These are phyloP conservation scores for Patiria miniata DNA, from an alignment of 35 echinoderm and acorn worm genomes.

Conservation along the genomic window DNA sequence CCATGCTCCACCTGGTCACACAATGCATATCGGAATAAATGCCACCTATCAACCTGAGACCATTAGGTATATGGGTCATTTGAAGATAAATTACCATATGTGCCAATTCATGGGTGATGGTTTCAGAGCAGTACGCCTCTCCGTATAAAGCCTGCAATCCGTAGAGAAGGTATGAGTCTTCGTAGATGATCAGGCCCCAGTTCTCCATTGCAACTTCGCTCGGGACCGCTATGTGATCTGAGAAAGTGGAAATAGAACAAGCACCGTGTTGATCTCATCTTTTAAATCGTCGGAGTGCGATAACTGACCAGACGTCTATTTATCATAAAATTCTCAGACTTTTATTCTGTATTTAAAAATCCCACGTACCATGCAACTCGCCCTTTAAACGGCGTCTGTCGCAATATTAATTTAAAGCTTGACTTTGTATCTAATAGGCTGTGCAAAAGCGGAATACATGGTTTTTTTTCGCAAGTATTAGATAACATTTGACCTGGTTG, in stretches of 20 bases:
- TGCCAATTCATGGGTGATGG: neutral
- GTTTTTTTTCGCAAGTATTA: no score
- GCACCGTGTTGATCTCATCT: neutral
- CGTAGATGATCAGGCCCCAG: slow-evolving; percentile 76
- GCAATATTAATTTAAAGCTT: no score
- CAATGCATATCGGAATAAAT: no score
- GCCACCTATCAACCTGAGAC: no score
- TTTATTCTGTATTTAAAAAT: neutral
- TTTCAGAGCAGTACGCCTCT: neutral
- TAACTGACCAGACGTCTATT: neutral
- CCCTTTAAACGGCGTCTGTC: no score
- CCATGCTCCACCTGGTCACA: no score
- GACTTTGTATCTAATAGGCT: no score
- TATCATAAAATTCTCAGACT: neutral
- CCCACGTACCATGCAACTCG: no score
- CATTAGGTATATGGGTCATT: no score
- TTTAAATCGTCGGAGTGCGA: neutral
- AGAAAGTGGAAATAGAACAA: neutral
- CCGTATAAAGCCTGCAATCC: slow-evolving; percentile 12
- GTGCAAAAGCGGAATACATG: no score
- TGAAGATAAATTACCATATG: no score
- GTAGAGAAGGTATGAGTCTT: slow-evolving; percentile 46
- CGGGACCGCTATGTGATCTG: slow-evolving; percentile 81
- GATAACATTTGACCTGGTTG: no score
- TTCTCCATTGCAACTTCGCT: slow-evolving; percentile 80